Evolutionary conservation across 2,797 vertebrate genomes (phyloP).

Genomic region (Crenuchus spilurus): DNA sequence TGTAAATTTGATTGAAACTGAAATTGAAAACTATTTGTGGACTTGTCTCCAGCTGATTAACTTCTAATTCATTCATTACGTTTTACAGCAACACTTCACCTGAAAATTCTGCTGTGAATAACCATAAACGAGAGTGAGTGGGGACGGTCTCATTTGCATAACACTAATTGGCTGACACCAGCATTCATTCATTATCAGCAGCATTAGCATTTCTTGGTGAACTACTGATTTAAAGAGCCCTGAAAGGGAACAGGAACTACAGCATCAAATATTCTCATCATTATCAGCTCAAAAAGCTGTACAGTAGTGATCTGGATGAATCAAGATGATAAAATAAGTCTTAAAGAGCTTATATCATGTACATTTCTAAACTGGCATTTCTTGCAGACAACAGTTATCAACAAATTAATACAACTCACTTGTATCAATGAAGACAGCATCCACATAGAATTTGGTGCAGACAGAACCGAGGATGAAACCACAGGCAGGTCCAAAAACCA

Average conservation of each 20-base stretch:
- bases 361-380: neutral
- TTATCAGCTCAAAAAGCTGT: neutral
- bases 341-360: neutral
- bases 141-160: neutral
- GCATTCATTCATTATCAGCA: neutral
- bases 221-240: neutral
- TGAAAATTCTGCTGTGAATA: neutral
- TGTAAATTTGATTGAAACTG: neutral
- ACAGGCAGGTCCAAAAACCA: conserved; percentile 97
- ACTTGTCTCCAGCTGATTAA: neutral
- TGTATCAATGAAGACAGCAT: conserved; percentile 93
- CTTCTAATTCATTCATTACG: neutral
- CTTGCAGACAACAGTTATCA: neutral
- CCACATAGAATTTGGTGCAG: conserved; percentile 98
- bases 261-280: neutral
- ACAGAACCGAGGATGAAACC: conserved; percentile 98
- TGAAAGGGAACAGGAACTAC: neutral
- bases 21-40: neutral
- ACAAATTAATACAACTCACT: conserved; percentile 78
- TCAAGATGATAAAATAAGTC: neutral
- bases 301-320: neutral
- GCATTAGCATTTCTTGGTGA: neutral
- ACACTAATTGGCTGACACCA: neutral
- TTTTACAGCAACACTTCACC: neutral
- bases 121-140: neutral